Evolutionary conservation across 2,113 vertebrate genomes (phyloP).

Genomic region (Barbus barbus): DNA sequence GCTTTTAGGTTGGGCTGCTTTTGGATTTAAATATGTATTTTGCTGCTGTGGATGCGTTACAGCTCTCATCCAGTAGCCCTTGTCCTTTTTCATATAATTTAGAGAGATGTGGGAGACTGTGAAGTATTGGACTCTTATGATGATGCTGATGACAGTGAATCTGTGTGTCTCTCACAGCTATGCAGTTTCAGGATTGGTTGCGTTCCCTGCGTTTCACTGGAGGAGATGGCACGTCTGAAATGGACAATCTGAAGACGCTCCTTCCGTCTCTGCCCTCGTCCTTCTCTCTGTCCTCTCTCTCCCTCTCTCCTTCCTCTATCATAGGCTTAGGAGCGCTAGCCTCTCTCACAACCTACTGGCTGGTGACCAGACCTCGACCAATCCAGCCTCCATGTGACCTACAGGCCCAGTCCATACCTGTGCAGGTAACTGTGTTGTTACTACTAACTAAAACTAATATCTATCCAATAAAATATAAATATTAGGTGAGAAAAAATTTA

Average conservation of each 20-base stretch:
- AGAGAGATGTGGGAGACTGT: not conserved
- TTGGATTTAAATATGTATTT: too few relatives aligned
- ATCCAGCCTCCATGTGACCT: slow-evolving; percentile 74
- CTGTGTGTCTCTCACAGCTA: slow-evolving; percentile 60
- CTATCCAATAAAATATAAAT: too few relatives aligned
- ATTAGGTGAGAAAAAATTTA: not conserved
- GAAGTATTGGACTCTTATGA: not conserved
- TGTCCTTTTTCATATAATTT: not conserved
- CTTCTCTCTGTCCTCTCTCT: slow-evolving; percentile 66
- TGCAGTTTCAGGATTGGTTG: slow-evolving; percentile 79
- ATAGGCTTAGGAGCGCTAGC: slow-evolving; percentile 77
- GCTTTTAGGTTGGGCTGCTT: too few relatives aligned
- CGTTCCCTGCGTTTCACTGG: slow-evolving; percentile 63
- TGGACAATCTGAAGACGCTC: slow-evolving; percentile 66
- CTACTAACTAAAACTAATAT: not conserved
- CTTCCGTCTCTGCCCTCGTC: slow-evolving; percentile 63
- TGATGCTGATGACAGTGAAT: not conserved
- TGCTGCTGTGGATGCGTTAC: too few relatives aligned
- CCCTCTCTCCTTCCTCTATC: slow-evolving; percentile 71
- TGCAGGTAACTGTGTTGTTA: slow-evolving; percentile 62
- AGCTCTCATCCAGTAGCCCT: too few relatives aligned
- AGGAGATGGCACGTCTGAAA: slow-evolving; percentile 61
- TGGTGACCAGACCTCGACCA: slow-evolving; percentile 74
- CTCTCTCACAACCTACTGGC: slow-evolving; percentile 78
- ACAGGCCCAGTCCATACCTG: slow-evolving; percentile 72